A percentile compares a stretch with the other conserved stretches of the same genome.
Evolutionary conservation across 2,113 vertebrate genomes (phyloP).

Genomic region (Tetrao urogallus): DNA sequence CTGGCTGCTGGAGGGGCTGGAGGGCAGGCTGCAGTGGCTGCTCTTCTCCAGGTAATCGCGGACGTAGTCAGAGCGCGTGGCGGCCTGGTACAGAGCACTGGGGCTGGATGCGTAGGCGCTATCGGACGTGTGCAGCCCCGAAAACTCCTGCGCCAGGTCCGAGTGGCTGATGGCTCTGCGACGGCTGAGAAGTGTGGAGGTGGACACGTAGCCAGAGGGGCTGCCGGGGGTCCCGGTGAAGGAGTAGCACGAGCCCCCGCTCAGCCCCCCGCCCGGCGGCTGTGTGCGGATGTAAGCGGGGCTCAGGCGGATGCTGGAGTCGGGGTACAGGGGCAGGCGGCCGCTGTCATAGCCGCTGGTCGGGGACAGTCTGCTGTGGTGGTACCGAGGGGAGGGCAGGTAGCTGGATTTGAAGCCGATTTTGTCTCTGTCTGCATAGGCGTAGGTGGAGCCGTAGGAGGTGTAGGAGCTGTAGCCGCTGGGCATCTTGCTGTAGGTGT

Average conservation of each 20-base stretch:
- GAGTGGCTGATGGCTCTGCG: constrained; percentile 91
- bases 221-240: constrained; percentile 62
- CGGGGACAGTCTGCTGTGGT: constrained; percentile 75
- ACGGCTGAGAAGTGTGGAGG: constrained; percentile 78
- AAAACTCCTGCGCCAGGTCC: constrained; percentile 88
- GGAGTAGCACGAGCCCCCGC: constrained; percentile 62
- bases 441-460: constrained; percentile 83
- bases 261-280: constrained; percentile 78
- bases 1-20: constrained; percentile 46
- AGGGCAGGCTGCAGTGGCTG: not conserved
- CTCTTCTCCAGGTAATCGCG: constrained; percentile 70
- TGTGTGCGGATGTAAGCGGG: constrained; percentile 79
- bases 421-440: constrained; percentile 85
- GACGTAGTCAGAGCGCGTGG: constrained; percentile 63
- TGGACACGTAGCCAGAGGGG: constrained; percentile 77
- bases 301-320: constrained; percentile 75
- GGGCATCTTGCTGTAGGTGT: constrained; percentile 79
- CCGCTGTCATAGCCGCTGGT: constrained; percentile 78
- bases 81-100: constrained; percentile 70
- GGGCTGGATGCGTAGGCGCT: constrained; percentile 42
- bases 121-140: constrained; percentile 78
- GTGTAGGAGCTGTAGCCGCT: constrained; percentile 86
- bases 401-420: constrained; percentile 84
- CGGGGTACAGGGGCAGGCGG: constrained; percentile 81
- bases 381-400: constrained; percentile 77